Evolutionary conservation across 2,113 vertebrate species (phyloP).

Genomic region (Todiramphus saurophagus): DNA sequence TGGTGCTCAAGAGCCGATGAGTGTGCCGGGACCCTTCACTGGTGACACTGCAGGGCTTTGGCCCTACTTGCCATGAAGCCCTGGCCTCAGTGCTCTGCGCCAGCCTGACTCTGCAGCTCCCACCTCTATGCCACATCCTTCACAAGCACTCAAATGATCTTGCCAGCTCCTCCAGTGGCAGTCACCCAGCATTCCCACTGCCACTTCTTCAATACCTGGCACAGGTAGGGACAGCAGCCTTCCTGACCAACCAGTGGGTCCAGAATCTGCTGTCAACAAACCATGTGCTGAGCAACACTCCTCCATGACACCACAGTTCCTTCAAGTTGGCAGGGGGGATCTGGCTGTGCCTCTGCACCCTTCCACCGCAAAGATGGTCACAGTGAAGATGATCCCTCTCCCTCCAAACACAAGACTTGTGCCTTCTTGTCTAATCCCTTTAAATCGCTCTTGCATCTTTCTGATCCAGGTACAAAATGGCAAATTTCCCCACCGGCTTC

Average conservation of each 20-base stretch:
- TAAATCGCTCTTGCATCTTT: not conserved
- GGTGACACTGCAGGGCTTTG: not conserved
- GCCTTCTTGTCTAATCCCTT: not conserved
- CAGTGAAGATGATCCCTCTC: not conserved
- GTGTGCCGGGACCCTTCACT: rapidly evolving
- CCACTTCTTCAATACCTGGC: rapidly evolving
- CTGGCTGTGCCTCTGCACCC: not conserved
- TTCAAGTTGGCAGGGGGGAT: not conserved
- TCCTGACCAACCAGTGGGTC: not conserved
- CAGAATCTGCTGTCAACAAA: not conserved
- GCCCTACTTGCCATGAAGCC: not conserved
- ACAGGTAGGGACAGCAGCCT: rapidly evolving
- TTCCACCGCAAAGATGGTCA: rapidly evolving
- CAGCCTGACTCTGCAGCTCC: not conserved
- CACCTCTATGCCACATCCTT: not conserved
- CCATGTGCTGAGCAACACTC: rapidly evolving
- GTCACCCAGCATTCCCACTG: not conserved
- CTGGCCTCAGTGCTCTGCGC: not conserved
- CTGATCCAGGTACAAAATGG: not conserved
- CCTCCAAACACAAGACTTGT: not conserved
- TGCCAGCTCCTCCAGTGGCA: not conserved
- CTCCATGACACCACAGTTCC: rapidly evolving
- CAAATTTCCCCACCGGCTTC: not conserved
- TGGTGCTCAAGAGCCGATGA: rapidly evolving
- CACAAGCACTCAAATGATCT: not conserved